Evolutionary conservation across 2,888 invertebrate species (phyloP), one percentile per base, ranked within the genome.

Genomic region (Empis livida): DNA sequence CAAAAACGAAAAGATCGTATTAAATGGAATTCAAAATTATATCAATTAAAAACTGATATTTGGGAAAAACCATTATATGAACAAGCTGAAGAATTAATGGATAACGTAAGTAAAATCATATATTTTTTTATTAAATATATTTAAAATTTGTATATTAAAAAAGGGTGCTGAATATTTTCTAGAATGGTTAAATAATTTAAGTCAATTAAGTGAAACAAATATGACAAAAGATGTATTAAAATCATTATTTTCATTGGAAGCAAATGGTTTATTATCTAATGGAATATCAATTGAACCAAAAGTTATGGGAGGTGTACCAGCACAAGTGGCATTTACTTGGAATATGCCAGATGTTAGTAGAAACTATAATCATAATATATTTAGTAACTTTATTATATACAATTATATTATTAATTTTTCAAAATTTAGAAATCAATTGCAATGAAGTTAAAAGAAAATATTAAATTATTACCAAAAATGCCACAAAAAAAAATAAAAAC

Each of bases 11-110:
- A 61, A 13, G 61, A 66, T 15, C 61, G 69, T 2, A 55, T 69
- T 1, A 57, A 58, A 47, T 70, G 69, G 69, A 56, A 62, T 14
- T 60, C 68, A 1, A 67, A 66, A 54, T 57, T 65, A 10, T 62
- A 67, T 13, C 55, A 61, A 41, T 50, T 60, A 46, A 57, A 62
- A 43, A 52, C 52, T 10, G 53, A 50, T 39, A 57, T 61, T 14
- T 53, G 52, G 46, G 60, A 62, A 23, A 62, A 61, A 23, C 56
- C 61, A 1, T 49, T 69, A 1, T 67, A 66, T 27, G 68, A 70
- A 37, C 67, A 68, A 47, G 68, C 69, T 0, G 67, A 68, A 44
- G 57, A 63, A 38, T 51, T 69, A 1, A 70, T 70, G 64, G 67
- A 69, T 53, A 60, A 64, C 30, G 68, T 67, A 46, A 56, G 59